Conservation (phyloP, 1,140 invertebrate genomes). For the Cyphomyrmex costatus region DNA sequence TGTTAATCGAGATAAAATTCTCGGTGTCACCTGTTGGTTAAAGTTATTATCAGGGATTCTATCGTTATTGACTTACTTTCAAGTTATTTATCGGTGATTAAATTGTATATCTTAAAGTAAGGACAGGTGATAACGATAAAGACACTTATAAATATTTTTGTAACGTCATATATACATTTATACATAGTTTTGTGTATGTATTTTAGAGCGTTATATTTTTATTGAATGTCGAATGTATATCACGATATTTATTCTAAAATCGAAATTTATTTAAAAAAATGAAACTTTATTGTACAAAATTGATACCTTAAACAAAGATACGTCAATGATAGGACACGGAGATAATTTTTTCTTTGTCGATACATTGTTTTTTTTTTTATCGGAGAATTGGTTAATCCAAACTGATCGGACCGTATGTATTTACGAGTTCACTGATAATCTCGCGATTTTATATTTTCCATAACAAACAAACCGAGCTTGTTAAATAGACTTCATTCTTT, state of each 20-base stretch:
- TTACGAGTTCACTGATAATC: constrained; percentile 25
- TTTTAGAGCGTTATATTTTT: neutral
- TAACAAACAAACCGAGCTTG: constrained; percentile 13
- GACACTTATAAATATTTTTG: neutral
- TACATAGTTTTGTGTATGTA: neutral
- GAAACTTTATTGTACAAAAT: neutral
- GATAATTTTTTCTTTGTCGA: constrained; percentile 4
- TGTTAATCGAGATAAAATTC: constrained; percentile 56
- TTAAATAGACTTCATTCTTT: neutral
- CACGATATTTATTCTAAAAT: neutral
- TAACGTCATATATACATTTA: no score
- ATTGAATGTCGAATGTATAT: neutral
- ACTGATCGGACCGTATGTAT: neutral
- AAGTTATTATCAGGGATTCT: constrained; percentile 11
- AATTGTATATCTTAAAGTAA: constrained; percentile 5
- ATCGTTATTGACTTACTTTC: constrained; percentile 34
- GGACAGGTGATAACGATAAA: constrained; percentile 3
- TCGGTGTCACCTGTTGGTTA: neutral
- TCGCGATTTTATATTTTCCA: neutral
- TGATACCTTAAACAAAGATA: neutral
- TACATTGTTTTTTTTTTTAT: neutral
- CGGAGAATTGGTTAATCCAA: neutral
- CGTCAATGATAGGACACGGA: neutral
- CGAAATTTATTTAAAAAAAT: neutral
- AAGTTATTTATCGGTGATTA: constrained; percentile 13